Evolutionary conservation across 1,140 invertebrate genomes (phyloP).

Genomic region (Drosophila mojavensis): DNA sequence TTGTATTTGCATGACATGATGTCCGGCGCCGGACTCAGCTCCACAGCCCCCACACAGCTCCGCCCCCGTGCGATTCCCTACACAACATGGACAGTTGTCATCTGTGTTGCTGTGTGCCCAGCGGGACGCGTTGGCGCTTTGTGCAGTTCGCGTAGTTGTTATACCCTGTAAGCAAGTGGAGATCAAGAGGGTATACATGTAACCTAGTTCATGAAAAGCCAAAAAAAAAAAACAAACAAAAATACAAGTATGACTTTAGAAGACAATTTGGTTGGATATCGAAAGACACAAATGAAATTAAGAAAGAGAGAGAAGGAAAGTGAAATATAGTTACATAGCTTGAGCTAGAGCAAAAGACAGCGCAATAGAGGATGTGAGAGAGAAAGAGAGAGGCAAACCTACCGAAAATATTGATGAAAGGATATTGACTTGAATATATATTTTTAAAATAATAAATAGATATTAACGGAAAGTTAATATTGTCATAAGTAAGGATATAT

Average conservation of each 20-base stretch:
- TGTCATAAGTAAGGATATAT: too few species aligned
- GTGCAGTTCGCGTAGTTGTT: conserved; percentile 13
- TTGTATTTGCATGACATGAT: conserved; percentile 61
- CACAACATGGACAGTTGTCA: conserved; percentile 30
- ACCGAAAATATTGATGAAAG: too few species aligned
- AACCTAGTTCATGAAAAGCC: neutral
- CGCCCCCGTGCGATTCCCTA: neutral
- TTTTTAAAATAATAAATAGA: too few species aligned
- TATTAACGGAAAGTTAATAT: too few species aligned
- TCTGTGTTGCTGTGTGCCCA: conserved; percentile 29
- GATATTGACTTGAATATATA: too few species aligned
- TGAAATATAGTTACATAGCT: too few species aligned
- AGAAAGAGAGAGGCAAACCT: too few species aligned
- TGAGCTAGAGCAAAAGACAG: too few species aligned
- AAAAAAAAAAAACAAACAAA: too few species aligned
- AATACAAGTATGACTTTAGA: too few species aligned
- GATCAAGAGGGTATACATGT: neutral
- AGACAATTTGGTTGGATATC: neutral
- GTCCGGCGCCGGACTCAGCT: conserved; percentile 13
- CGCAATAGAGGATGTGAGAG: too few species aligned
- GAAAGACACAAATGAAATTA: neutral
- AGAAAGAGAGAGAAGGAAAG: neutral
- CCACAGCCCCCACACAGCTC: neutral
- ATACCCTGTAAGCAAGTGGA: neutral
- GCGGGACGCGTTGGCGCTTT: conserved; percentile 26